Evolutionary conservation across 2,888 invertebrate genomes (phyloP).

Genomic region (Phymatocera aterrima): DNA sequence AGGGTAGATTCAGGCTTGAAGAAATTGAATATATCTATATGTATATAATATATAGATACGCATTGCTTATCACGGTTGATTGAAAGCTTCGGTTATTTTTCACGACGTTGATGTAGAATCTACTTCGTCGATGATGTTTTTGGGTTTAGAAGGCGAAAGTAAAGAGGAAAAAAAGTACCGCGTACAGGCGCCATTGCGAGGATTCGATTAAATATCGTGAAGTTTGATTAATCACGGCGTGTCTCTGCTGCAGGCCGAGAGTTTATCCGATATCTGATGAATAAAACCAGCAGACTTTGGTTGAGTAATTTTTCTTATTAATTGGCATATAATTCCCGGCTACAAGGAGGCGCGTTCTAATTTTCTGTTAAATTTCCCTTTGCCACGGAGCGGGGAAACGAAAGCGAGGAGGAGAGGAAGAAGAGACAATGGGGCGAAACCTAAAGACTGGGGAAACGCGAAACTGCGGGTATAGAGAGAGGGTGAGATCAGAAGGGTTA

Average conservation of each 20-base stretch:
- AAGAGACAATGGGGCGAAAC: slow-evolving; percentile 63
- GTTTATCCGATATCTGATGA: slow-evolving; percentile 36
- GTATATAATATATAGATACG: slow-evolving; percentile 12
- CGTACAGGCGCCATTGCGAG: neutral
- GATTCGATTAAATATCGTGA: slow-evolving; percentile 3
- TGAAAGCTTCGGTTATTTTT: slow-evolving; percentile 14
- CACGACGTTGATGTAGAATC: neutral
- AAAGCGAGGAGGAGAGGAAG: no score
- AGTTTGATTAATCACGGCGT: slow-evolving; percentile 22
- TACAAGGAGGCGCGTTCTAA: slow-evolving; percentile 59
- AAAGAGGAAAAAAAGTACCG: neutral
- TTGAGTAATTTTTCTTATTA: slow-evolving; percentile 55
- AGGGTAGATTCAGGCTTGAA: slow-evolving; percentile 3
- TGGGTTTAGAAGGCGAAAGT: neutral
- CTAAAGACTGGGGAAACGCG: slow-evolving; percentile 46
- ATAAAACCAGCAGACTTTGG: slow-evolving; percentile 32
- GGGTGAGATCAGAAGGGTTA: slow-evolving; percentile 53
- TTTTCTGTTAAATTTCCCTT: slow-evolving; percentile 67
- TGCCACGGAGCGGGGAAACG: no score
- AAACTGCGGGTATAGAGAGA: slow-evolving; percentile 50
- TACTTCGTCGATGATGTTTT: neutral
- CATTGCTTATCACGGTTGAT: slow-evolving; percentile 18
- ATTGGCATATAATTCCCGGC: slow-evolving; percentile 60
- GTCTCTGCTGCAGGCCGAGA: slow-evolving; percentile 15
- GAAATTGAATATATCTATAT: slow-evolving; percentile 31